Evolutionary conservation across 2,888 invertebrate genomes (phyloP).

Genomic region (Scaeva pyrastri): DNA sequence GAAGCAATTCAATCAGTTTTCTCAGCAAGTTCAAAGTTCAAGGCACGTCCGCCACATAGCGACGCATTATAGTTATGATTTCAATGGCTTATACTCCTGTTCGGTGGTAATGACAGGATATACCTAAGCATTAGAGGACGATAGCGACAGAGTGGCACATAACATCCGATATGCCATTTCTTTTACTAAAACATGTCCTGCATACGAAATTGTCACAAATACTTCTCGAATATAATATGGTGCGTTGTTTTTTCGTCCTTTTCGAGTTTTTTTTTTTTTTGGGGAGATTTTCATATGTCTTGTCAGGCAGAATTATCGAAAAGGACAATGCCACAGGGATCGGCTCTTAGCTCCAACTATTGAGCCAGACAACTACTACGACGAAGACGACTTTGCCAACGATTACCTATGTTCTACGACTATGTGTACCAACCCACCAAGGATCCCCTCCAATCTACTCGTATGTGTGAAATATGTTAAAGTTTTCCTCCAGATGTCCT

Average conservation of each 20-base stretch:
- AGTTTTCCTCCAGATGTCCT: slow-evolving; percentile 52
- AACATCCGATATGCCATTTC: slow-evolving; percentile 74
- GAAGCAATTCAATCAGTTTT: slow-evolving; percentile 75
- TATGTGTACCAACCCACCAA: too few species aligned
- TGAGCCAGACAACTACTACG: slow-evolving; percentile 9
- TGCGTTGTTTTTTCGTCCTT: slow-evolving; percentile 24
- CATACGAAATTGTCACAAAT: slow-evolving; percentile 68
- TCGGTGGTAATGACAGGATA: slow-evolving; percentile 69
- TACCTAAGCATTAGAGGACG: slow-evolving; percentile 74
- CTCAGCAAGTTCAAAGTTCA: slow-evolving; percentile 75
- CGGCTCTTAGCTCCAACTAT: slow-evolving; percentile 15
- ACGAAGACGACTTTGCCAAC: not conserved
- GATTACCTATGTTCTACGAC: not conserved
- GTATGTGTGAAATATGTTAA: slow-evolving; percentile 55
- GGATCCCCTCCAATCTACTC: too few species aligned
- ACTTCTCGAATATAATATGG: not conserved
- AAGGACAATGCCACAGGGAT: slow-evolving; percentile 60
- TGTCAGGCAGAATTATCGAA: slow-evolving; percentile 54
- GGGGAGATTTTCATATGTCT: too few species aligned
- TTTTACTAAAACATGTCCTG: slow-evolving; percentile 65
- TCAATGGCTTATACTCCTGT: slow-evolving; percentile 75
- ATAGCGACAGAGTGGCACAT: slow-evolving; percentile 72
- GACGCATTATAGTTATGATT: slow-evolving; percentile 76
- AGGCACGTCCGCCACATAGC: slow-evolving; percentile 75
- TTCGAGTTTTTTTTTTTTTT: slow-evolving; percentile 1